A percentile compares a stretch with the other conserved stretches of the same genome.
phyloP scores from a whole-genome alignment of 2,113 vertebrate genomes.

The Chinchilla lanigera region DNA sequence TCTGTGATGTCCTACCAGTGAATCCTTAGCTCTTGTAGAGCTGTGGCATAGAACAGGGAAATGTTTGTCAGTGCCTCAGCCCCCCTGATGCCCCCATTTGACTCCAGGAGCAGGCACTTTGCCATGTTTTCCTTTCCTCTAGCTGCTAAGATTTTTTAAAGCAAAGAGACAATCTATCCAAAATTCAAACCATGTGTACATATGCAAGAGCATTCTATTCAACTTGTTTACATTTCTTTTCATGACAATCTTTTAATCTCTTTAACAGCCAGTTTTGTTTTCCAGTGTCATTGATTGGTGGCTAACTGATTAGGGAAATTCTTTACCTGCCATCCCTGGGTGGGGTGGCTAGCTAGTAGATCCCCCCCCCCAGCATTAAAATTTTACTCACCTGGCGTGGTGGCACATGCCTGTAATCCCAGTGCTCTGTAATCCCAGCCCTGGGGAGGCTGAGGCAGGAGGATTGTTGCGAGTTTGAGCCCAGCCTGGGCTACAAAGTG shows the following conservation, averaged over 20 bases:
- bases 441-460: too few species aligned
- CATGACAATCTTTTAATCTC: conserved; percentile 11
- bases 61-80: background rate
- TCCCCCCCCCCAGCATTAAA: too few species aligned
- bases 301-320: conserved; percentile 44
- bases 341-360: background rate
- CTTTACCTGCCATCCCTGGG: background rate
- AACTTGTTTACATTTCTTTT: background rate
- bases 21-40: conserved; percentile 9
- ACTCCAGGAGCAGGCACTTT: background rate
- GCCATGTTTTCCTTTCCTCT: background rate
- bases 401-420: too few species aligned
- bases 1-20: background rate
- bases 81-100: background rate
- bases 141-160: background rate
- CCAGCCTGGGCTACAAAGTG: too few species aligned
- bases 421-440: too few species aligned
- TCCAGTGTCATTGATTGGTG: conserved; percentile 18
- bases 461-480: too few species aligned
- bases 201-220: background rate
- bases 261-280: conserved; percentile 55
- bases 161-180: background rate
- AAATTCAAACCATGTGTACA: background rate
- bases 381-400: too few species aligned
- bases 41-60: background rate